Percentiles rank a stretch among this genome's conserved stretches.
These are phyloP conservation scores for Heliconius congener DNA, from an alignment of 1,140 invertebrate genomes.

Conservation along the genomic window DNA sequence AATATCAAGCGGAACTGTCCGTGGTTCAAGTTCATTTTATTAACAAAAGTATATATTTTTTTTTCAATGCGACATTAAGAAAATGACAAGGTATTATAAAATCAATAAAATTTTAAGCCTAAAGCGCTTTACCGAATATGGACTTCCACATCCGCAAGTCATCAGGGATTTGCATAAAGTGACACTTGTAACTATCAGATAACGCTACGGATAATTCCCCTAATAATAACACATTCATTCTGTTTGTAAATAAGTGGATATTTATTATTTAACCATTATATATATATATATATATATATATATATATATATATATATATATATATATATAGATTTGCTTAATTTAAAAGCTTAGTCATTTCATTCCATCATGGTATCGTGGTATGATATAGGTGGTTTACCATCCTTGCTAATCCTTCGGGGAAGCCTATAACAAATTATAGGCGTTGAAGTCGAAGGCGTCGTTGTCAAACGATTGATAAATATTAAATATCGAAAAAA, in stretches of 20 bases:
- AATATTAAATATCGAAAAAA: too few relatives aligned
- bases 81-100: constrained; percentile 40
- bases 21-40: constrained; percentile 13
- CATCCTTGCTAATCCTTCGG: too few relatives aligned
- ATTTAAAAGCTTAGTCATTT: too few relatives aligned
- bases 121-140: constrained; percentile 44
- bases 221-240: not conserved
- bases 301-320: too few relatives aligned
- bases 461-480: too few relatives aligned
- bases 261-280: not conserved
- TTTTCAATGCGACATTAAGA: constrained; percentile 23
- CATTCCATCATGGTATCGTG: too few relatives aligned
- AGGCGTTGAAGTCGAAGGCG: too few relatives aligned
- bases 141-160: constrained; percentile 48
- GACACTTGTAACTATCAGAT: constrained; percentile 47
- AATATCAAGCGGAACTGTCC: constrained; percentile 11
- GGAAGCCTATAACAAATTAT: too few relatives aligned
- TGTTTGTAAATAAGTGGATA: not conserved
- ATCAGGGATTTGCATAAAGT: constrained; percentile 53
- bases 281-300: too few relatives aligned
- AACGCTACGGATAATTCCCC: not conserved
- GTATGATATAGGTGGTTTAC: too few relatives aligned
- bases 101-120: constrained; percentile 46
- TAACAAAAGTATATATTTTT: constrained; percentile 21
- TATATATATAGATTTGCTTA: too few relatives aligned